Evolutionary conservation across 2,797 vertebrate species (phyloP).

Genomic region (Anguilla megastoma): DNA sequence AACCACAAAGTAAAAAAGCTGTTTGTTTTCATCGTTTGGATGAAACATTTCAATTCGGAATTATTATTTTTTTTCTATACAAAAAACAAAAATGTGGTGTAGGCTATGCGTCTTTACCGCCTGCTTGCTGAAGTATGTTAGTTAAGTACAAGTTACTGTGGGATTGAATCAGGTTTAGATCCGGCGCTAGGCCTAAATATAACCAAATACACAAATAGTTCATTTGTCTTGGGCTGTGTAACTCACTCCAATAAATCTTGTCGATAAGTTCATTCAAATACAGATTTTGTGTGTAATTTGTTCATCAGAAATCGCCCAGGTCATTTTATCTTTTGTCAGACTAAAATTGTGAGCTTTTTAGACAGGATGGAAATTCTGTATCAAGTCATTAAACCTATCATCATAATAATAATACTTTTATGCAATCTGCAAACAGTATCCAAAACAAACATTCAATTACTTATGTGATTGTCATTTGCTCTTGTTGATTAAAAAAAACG

Average conservation of each 20-base stretch:
- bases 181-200: not conserved
- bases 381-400: not conserved
- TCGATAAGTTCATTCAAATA: not conserved
- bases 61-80: not conserved
- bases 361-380: not conserved
- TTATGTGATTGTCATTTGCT: slow-evolving; percentile 2
- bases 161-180: not conserved
- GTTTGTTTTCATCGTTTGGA: not conserved
- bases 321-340: not conserved
- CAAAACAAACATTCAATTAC: not conserved
- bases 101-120: too few species aligned
- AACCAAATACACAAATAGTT: not conserved
- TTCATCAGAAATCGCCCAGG: not conserved
- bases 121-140: not conserved
- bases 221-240: not conserved
- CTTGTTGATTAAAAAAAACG: not conserved
- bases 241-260: not conserved
- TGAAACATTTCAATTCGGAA: not conserved
- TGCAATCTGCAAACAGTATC: not conserved
- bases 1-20: not conserved
- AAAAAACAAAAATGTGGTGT: not conserved
- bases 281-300: not conserved
- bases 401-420: not conserved
- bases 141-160: not conserved
- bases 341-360: not conserved